Conservation (phyloP, 2,113 vertebrate species). For the Gasterosteus aculeatus region DNA sequence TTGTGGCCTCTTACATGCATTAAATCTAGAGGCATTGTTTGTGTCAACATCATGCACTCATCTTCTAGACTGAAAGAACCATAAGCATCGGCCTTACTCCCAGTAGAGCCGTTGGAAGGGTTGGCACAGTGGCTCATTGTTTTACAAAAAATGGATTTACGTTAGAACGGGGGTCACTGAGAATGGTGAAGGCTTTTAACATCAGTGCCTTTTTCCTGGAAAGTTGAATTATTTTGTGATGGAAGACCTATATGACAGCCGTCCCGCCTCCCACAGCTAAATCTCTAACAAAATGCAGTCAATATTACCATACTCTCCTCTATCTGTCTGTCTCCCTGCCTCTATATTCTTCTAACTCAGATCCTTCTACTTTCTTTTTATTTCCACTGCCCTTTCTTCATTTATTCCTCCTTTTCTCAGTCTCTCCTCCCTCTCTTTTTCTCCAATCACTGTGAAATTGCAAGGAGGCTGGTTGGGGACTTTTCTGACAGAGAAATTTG, state of each 20-base stretch:
- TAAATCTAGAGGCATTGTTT: slow-evolving; percentile 55
- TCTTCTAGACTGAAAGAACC: background rate
- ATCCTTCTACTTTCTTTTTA: slow-evolving; percentile 40
- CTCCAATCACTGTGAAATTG: slow-evolving; percentile 79
- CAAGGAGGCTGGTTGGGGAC: slow-evolving; percentile 64
- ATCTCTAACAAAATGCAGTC: slow-evolving; percentile 50
- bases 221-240: slow-evolving; percentile 31
- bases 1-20: slow-evolving; percentile 43
- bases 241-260: slow-evolving; percentile 32
- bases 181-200: slow-evolving; percentile 41
- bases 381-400: slow-evolving; percentile 23
- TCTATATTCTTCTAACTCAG: slow-evolving; percentile 27
- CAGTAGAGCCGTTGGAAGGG: background rate
- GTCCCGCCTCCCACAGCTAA: slow-evolving; percentile 4
- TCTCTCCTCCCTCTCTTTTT: slow-evolving; percentile 45
- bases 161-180: slow-evolving; percentile 33
- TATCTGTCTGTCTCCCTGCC: slow-evolving; percentile 22
- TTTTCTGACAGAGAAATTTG: slow-evolving; percentile 71
- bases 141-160: slow-evolving; percentile 2
- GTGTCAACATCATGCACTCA: slow-evolving; percentile 42
- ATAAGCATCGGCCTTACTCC: background rate
- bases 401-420: slow-evolving; percentile 32
- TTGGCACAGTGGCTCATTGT: background rate
- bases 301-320: slow-evolving; percentile 37
- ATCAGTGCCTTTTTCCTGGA: slow-evolving; percentile 45